These are phyloP conservation scores for Furcula furcula DNA, from an alignment of 2,888 invertebrate genomes.

Conservation along the genomic window DNA sequence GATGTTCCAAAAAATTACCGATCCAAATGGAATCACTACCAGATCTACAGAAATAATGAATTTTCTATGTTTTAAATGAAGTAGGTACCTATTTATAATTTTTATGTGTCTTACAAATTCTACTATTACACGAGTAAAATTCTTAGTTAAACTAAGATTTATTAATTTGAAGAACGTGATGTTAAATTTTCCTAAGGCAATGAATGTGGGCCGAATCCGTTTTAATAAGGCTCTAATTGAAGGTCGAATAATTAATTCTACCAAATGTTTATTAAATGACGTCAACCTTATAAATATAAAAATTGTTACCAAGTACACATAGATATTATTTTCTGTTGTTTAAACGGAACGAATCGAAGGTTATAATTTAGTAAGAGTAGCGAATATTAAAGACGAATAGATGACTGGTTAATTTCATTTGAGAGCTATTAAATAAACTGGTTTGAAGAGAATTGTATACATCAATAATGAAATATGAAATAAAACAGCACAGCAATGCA, in stretches of 20 bases:
- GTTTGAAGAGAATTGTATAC: constrained; percentile 4
- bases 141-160: constrained; percentile 1
- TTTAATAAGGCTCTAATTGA: constrained; percentile 49
- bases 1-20: too few species aligned
- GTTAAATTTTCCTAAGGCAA: constrained; percentile 47
- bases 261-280: constrained; percentile 23
- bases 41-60: too few species aligned
- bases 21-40: too few species aligned
- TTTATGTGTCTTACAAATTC: neutral
- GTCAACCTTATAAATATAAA: constrained; percentile 19
- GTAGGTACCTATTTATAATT: too few species aligned
- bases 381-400: constrained; percentile 20
- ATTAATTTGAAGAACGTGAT: constrained; percentile 41
- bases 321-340: constrained; percentile 11
- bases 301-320: constrained; percentile 9
- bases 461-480: constrained; percentile 3
- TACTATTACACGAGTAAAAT: neutral
- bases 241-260: constrained; percentile 41
- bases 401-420: constrained; percentile 12
- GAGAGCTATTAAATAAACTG: constrained; percentile 5
- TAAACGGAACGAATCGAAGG: constrained; percentile 34
- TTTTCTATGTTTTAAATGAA: too few species aligned
- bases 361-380: constrained; percentile 25
- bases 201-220: constrained; percentile 46
- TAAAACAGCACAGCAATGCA: too few species aligned